phyloP scores from a whole-genome alignment of 2,888 invertebrate species.

The Yponomeuta plumbellus region DNA sequence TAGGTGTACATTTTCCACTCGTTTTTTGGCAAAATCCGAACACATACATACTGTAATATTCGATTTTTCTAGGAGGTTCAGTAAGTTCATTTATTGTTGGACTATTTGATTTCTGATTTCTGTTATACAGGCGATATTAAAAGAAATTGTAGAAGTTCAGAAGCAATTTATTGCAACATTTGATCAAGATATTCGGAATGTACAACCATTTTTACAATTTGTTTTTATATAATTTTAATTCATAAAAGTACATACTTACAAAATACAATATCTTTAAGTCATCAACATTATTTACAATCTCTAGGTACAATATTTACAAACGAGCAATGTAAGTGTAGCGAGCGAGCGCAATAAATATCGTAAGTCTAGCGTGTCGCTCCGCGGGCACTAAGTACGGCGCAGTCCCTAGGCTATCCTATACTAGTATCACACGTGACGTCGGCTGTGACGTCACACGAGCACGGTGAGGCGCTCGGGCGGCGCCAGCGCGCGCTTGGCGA shows the following conservation, averaged over 20 bases:
- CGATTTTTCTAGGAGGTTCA: background rate
- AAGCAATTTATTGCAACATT: slow-evolving; percentile 57
- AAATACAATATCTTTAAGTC: background rate
- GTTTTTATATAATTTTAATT: slow-evolving; percentile 32
- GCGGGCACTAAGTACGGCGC: background rate
- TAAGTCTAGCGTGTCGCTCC: slow-evolving; percentile 15
- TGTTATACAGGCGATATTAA: background rate
- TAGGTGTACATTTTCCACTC: too few relatives aligned
- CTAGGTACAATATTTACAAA: slow-evolving; percentile 58
- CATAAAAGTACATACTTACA: slow-evolving; percentile 41
- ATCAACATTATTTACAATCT: slow-evolving; percentile 61
- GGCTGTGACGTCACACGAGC: slow-evolving; percentile 40
- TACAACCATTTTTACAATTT: slow-evolving; percentile 56
- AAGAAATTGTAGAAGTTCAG: slow-evolving; percentile 11
- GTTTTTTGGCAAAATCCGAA: too few relatives aligned
- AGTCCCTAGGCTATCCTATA: slow-evolving; percentile 27
- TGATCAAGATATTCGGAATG: slow-evolving; percentile 37
- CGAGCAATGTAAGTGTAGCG: slow-evolving; percentile 48
- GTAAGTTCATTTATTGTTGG: too few relatives aligned
- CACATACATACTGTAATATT: too few relatives aligned
- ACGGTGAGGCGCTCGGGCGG: slow-evolving; percentile 48
- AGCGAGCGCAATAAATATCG: slow-evolving; percentile 20
- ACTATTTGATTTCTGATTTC: too few relatives aligned
- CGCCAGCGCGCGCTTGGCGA: slow-evolving; percentile 82
- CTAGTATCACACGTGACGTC: slow-evolving; percentile 39